phyloP scores from a whole-genome alignment of 2,113 vertebrate genomes.

The western clawed frog (Xenopus tropicalis) region UCB_Xtro_10.0 CM004443.2:34927001-34927500 shows the following conservation, averaged over 20 bases:
- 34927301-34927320: constrained; percentile 78
- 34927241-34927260: constrained; percentile 71
- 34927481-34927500: no score
- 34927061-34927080: no score
- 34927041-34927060: no score
- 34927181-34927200: constrained; percentile 84
- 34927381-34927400: background rate
- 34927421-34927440: background rate
- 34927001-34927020: no score
- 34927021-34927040: no score
- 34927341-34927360: background rate
- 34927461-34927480: no score
- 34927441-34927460: background rate
- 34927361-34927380: background rate
- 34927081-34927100: no score
- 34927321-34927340: background rate
- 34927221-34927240: constrained; percentile 76
- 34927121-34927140: background rate
- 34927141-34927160: background rate
- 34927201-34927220: constrained; percentile 92
- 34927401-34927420: background rate
- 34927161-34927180: background rate
- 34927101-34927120: background rate
- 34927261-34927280: constrained; percentile 75
- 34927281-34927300: constrained; percentile 78